These are phyloP conservation scores for Clinocottus analis DNA, from an alignment of 2,113 vertebrate species.

Conservation along the genomic window DNA sequence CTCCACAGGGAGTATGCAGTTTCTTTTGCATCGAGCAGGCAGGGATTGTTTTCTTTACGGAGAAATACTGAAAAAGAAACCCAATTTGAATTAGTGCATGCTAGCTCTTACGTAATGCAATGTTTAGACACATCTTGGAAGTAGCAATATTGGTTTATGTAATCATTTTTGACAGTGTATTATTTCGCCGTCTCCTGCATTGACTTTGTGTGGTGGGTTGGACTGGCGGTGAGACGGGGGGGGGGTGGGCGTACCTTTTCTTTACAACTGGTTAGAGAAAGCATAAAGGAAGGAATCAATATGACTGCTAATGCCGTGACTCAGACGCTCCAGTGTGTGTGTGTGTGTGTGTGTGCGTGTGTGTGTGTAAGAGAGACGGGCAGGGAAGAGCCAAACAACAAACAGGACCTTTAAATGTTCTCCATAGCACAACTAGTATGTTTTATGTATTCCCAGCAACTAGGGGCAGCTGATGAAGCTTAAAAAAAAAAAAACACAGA, in stretches of 20 bases:
- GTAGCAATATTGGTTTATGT: not conserved
- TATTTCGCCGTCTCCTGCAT: not conserved
- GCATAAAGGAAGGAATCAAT: constrained; percentile 77
- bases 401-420: constrained; percentile 72
- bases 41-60: not conserved
- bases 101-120: not conserved
- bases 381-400: constrained; percentile 60
- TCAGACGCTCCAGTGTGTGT: constrained; percentile 37
- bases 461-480: not conserved
- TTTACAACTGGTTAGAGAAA: constrained; percentile 51
- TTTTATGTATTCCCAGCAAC: too few species aligned
- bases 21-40: not conserved
- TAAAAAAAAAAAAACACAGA: not conserved
- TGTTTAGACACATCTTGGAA: not conserved
- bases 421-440: constrained; percentile 28
- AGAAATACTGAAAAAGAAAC: not conserved
- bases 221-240: not conserved
- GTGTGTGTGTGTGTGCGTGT: not conserved
- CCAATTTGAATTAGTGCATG: not conserved
- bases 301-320: constrained; percentile 74
- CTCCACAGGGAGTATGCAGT: not conserved
- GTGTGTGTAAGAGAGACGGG: not conserved
- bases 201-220: constrained; percentile 10
- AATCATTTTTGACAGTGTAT: constrained; percentile 8
- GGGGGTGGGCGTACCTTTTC: constrained; percentile 25